Percentiles rank a stretch among this genome's conserved stretches.
Evolutionary conservation across 2,113 vertebrate genomes (phyloP).

Genomic region (Nycticorax nycticorax): DNA sequence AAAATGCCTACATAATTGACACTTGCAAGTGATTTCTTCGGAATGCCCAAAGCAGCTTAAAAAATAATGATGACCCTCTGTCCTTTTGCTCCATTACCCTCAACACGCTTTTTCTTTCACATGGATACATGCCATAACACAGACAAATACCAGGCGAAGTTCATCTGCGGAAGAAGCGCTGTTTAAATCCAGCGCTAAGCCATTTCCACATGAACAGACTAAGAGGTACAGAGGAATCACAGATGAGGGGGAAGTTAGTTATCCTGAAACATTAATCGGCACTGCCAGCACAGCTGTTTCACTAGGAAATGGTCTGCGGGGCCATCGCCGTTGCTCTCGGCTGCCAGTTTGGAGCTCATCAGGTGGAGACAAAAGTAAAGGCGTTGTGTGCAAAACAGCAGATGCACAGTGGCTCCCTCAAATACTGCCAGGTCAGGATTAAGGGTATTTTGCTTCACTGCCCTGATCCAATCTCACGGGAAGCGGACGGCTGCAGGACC

Average conservation of each 20-base stretch:
- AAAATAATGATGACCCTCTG: conserved; percentile 28
- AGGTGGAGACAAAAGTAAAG: neutral
- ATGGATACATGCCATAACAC: neutral
- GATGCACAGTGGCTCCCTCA: neutral
- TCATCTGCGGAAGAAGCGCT: neutral
- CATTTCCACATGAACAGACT: conserved; percentile 42
- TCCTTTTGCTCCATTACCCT: conserved; percentile 55
- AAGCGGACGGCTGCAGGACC: neutral
- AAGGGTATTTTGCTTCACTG: neutral
- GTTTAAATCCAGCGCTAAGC: neutral
- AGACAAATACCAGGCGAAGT: neutral
- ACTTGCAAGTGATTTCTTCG: neutral
- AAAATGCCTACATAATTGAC: neutral
- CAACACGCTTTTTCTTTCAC: conserved; percentile 19
- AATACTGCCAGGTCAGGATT: neutral
- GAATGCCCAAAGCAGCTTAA: conserved; percentile 19
- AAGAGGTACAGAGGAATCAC: conserved; percentile 4
- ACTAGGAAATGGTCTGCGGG: fast-evolving
- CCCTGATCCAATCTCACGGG: neutral
- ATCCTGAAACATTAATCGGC: conserved; percentile 57
- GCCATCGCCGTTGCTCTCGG: neutral
- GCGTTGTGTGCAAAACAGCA: neutral
- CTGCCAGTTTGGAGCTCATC: neutral
- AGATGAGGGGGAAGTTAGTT: conserved; percentile 41
- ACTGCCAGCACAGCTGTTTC: conserved; percentile 32